A percentile compares a stretch with the other conserved stretches of the same genome.
These are phyloP conservation scores for Nyctereutes procyonoides DNA, from an alignment of 2,113 vertebrate species.

Conservation along the genomic window DNA sequence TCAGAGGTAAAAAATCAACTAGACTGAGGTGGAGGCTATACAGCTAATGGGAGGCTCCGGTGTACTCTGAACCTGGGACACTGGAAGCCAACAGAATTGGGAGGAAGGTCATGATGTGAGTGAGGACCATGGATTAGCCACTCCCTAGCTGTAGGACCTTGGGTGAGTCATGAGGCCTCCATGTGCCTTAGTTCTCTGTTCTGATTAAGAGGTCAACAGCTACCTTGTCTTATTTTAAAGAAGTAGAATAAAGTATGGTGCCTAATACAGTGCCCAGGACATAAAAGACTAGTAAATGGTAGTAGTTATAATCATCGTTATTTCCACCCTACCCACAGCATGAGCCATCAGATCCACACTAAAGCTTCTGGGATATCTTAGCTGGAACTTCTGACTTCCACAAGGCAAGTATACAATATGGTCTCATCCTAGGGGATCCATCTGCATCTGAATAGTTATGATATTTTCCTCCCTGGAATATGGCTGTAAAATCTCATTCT, in stretches of 20 bases:
- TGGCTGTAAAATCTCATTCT: neutral
- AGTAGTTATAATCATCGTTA: neutral
- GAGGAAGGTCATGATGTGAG: neutral
- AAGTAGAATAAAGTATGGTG: neutral
- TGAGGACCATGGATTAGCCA: neutral
- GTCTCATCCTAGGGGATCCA: neutral
- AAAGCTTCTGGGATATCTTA: neutral
- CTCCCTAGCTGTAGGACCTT: neutral
- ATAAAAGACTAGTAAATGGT: neutral
- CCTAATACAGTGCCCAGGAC: neutral
- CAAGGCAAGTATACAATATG: neutral
- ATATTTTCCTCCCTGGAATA: neutral
- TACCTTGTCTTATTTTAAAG: neutral
- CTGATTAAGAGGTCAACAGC: neutral
- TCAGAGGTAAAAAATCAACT: neutral
- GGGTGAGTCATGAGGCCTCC: neutral
- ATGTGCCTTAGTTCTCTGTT: neutral
- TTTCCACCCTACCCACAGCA: neutral
- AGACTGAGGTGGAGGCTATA: rapidly evolving
- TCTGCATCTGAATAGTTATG: neutral
- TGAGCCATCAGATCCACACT: neutral
- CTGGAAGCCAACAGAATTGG: neutral
- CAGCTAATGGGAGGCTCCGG: neutral
- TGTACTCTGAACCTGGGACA: neutral
- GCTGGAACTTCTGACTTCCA: neutral